Percentiles rank a stretch among this genome's conserved stretches.
Conservation (phyloP, 2,888 invertebrate genomes). For the Xestia c-nigrum region DNA sequence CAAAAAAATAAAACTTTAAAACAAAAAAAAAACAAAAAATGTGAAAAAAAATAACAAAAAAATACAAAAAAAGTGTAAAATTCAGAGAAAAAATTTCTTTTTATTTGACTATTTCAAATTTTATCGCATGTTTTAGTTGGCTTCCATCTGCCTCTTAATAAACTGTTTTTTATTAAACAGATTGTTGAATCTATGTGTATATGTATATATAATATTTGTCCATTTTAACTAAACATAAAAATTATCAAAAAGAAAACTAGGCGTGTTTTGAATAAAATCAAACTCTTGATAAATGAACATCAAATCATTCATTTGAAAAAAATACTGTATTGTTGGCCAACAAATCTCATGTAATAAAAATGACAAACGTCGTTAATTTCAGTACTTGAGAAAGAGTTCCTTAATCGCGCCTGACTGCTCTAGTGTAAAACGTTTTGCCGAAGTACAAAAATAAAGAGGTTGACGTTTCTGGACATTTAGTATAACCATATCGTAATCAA, state of each 20-base stretch:
- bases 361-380: slow-evolving; percentile 28
- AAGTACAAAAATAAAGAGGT: background rate
- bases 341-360: slow-evolving; percentile 39
- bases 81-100: slow-evolving; percentile 74
- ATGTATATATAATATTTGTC: slow-evolving; percentile 59
- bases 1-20: slow-evolving; percentile 74
- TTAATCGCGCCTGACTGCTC: slow-evolving; percentile 23
- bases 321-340: slow-evolving; percentile 22
- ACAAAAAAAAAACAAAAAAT: slow-evolving; percentile 71
- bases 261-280: slow-evolving; percentile 52
- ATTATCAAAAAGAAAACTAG: slow-evolving; percentile 37
- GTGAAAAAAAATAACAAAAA: slow-evolving; percentile 69
- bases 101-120: slow-evolving; percentile 76
- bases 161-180: slow-evolving; percentile 61
- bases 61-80: slow-evolving; percentile 74
- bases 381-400: slow-evolving; percentile 23
- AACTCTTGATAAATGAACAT: slow-evolving; percentile 31
- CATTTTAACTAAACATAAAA: slow-evolving; percentile 56
- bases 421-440: slow-evolving; percentile 23
- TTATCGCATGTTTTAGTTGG: slow-evolving; percentile 73
- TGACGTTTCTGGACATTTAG: background rate
- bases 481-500: background rate
- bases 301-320: background rate
- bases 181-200: slow-evolving; percentile 56
- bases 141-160: slow-evolving; percentile 65